Percentiles rank a stretch among this genome's conserved stretches.
Evolutionary conservation across 2,797 vertebrate species (phyloP).

Genomic region (Sorex maritimensis): DNA sequence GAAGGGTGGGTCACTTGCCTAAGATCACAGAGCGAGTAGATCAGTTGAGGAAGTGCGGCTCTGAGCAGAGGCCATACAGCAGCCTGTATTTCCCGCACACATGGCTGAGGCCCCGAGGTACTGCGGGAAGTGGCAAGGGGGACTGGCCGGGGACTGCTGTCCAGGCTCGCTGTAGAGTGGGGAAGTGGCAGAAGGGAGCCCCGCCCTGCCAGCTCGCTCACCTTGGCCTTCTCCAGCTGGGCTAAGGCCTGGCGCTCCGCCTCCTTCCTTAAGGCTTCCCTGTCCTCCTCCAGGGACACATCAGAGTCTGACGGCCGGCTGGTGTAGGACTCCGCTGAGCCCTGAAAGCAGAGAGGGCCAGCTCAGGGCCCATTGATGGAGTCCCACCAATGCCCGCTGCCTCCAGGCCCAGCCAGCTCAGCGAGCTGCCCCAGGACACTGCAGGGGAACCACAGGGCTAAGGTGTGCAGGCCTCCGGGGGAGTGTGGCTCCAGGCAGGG

Average conservation of each 20-base stretch:
- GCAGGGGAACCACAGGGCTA: background rate
- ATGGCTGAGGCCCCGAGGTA: too few species aligned
- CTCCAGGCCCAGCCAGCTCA: background rate
- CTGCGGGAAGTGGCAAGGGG: background rate
- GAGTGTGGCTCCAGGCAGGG: slow-evolving; percentile 60
- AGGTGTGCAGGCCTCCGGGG: slow-evolving; percentile 7
- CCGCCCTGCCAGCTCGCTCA: slow-evolving; percentile 78
- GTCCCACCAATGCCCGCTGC: background rate
- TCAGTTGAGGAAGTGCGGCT: background rate
- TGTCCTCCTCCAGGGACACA: slow-evolving; percentile 98
- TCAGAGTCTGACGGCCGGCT: slow-evolving; percentile 98
- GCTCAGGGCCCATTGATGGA: background rate
- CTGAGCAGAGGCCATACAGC: too few species aligned
- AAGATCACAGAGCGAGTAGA: slow-evolving; percentile 1
- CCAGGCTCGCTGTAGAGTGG: background rate
- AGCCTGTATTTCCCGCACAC: too few species aligned
- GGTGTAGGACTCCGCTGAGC: slow-evolving; percentile 98
- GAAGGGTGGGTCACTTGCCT: slow-evolving; percentile 46
- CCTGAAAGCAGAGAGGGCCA: slow-evolving; percentile 89
- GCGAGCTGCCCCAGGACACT: background rate
- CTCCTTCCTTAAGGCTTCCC: slow-evolving; percentile 97
- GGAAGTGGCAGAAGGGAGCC: background rate
- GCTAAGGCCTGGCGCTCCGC: slow-evolving; percentile 98
- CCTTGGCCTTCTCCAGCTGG: slow-evolving; percentile 99
- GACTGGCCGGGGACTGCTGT: background rate